Percentiles rank a stretch among this genome's conserved stretches.
Conservation (phyloP, 1,140 invertebrate species). For the Manduca sexta region DNA sequence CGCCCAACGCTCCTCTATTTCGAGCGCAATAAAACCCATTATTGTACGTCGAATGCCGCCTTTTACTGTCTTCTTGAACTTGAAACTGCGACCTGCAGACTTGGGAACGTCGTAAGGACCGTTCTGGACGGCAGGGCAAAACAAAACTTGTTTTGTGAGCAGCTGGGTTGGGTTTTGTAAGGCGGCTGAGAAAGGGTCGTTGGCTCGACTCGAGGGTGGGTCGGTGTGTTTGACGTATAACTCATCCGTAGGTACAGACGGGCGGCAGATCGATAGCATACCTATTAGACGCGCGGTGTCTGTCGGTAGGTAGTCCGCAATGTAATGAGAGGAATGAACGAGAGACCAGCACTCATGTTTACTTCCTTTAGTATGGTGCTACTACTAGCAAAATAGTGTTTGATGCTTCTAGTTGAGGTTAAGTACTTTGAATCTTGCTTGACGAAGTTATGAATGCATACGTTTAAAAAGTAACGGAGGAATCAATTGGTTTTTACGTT, state of each 20-base stretch:
- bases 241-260: conserved; percentile 56
- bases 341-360: no score
- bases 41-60: conserved; percentile 34
- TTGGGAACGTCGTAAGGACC: conserved; percentile 51
- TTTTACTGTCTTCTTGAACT: conserved; percentile 57
- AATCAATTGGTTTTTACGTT: no score
- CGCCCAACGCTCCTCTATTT: conserved; percentile 34
- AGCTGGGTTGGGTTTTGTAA: not conserved
- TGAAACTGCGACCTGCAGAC: conserved; percentile 39
- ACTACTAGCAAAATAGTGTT: no score
- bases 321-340: no score
- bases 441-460: no score
- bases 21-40: conserved; percentile 38
- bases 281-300: conserved; percentile 1
- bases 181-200: conserved; percentile 29
- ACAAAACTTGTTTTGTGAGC: no score
- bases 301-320: no score
- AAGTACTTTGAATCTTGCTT: no score
- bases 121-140: not conserved
- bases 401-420: no score
- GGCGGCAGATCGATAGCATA: conserved; percentile 48
- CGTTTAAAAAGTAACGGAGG: no score
- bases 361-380: no score
- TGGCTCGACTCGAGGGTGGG: conserved; percentile 43
- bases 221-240: conserved; percentile 44